A percentile compares a stretch with the other conserved stretches of the same genome.
Conservation (phyloP, 2,113 vertebrate genomes). For the Sebastes fasciatus region DNA sequence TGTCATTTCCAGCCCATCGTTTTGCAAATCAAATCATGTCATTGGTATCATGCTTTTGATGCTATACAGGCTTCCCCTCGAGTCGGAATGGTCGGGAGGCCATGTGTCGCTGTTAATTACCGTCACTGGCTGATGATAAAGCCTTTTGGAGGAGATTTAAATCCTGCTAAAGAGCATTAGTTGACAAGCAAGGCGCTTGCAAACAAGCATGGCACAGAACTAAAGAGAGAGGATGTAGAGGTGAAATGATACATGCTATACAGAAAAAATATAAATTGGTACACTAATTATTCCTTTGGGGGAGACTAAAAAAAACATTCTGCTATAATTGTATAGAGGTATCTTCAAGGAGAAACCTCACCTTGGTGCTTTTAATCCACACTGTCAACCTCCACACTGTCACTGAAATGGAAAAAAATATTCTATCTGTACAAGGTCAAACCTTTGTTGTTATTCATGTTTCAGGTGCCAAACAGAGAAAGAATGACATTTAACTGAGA, state of each 20-base stretch:
- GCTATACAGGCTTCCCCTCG: slow-evolving; percentile 51
- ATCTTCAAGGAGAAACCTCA: background rate
- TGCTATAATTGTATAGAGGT: background rate
- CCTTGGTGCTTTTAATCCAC: background rate
- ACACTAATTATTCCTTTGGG: slow-evolving; percentile 12
- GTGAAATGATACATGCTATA: slow-evolving; percentile 43
- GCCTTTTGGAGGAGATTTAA: slow-evolving; percentile 82
- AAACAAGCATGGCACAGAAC: slow-evolving; percentile 62
- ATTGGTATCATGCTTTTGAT: slow-evolving; percentile 64
- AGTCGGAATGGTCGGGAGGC: slow-evolving; percentile 71
- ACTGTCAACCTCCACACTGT: background rate
- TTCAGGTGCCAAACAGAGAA: slow-evolving; percentile 49
- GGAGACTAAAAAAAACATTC: background rate
- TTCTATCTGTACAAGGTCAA: background rate
- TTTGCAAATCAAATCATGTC: slow-evolving; percentile 76
- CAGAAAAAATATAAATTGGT: slow-evolving; percentile 29
- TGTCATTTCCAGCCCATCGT: slow-evolving; percentile 71
- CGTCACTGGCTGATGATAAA: slow-evolving; percentile 78
- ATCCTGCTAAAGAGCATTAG: slow-evolving; percentile 85
- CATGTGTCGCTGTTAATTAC: slow-evolving; percentile 82
- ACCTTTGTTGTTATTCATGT: slow-evolving; percentile 1
- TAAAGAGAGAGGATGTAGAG: slow-evolving; percentile 9
- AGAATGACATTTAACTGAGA: slow-evolving; percentile 47
- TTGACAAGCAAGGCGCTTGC: slow-evolving; percentile 70
- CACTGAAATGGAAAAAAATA: slow-evolving; percentile 6